A percentile compares a stretch with the other conserved stretches of the same genome.
These are phyloP conservation scores for Plestiodon gilberti DNA, from an alignment of 2,113 vertebrate genomes.

Conservation along the genomic window DNA sequence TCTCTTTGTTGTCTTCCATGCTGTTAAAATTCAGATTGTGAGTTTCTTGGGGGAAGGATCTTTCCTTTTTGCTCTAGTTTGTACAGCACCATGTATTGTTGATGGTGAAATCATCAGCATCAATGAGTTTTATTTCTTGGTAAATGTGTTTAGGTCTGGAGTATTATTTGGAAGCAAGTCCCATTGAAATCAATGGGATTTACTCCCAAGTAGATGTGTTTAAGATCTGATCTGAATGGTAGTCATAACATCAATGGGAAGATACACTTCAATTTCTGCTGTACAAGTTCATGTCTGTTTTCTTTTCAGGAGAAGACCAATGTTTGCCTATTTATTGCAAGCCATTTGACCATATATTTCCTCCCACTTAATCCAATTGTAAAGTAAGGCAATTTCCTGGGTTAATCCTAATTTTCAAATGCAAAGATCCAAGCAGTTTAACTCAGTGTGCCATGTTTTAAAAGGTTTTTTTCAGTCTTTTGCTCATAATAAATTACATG, in stretches of 20 bases:
- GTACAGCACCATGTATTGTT: not conserved
- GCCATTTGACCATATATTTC: not conserved
- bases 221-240: not conserved
- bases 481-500: slow-evolving; percentile 50
- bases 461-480: slow-evolving; percentile 29
- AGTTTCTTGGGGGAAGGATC: not conserved
- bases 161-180: not conserved
- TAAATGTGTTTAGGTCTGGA: not conserved
- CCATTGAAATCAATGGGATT: not conserved
- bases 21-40: not conserved
- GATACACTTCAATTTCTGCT: not conserved
- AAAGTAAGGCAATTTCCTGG: slow-evolving; percentile 4
- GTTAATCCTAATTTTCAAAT: slow-evolving; percentile 1
- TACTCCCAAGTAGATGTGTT: not conserved
- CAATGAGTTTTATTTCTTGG: not conserved
- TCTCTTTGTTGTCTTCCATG: not conserved
- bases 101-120: not conserved
- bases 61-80: not conserved
- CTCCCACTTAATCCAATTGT: slow-evolving; percentile 21
- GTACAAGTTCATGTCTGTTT: slow-evolving; percentile 13
- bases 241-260: not conserved
- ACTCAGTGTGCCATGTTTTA: slow-evolving; percentile 12
- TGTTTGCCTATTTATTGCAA: slow-evolving; percentile 16
- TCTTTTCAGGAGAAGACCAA: slow-evolving; percentile 45
- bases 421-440: slow-evolving; percentile 32